Percentiles rank a stretch among this genome's conserved stretches.
Conservation (phyloP, 2,113 vertebrate genomes). For the Malurus melanocephalus region DNA sequence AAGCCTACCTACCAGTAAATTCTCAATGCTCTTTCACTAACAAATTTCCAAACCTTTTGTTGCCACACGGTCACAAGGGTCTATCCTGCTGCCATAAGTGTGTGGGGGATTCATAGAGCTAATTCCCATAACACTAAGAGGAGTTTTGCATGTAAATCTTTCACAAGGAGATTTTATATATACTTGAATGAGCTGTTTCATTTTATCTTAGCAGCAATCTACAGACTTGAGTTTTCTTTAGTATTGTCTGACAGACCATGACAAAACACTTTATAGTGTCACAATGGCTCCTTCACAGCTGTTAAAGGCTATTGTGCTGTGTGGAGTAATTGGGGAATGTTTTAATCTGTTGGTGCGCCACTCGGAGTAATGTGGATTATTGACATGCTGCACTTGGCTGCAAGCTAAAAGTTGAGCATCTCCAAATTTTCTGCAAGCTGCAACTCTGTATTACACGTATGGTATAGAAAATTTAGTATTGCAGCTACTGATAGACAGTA, state of each 20-base stretch:
- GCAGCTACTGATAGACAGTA: background rate
- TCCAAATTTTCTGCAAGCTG: background rate
- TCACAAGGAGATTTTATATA: background rate
- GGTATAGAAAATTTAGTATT: background rate
- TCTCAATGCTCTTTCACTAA: background rate
- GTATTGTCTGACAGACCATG: constrained; percentile 2
- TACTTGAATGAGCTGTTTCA: background rate
- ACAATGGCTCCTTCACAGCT: constrained; percentile 30
- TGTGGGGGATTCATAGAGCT: background rate
- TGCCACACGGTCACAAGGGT: background rate
- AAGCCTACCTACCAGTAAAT: background rate
- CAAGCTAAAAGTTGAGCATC: background rate
- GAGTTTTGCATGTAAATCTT: background rate
- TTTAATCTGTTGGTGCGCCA: background rate
- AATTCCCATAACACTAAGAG: background rate
- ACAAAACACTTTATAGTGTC: constrained; percentile 4
- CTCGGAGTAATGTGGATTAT: background rate
- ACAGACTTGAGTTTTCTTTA: background rate
- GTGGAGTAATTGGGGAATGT: background rate
- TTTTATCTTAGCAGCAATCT: constrained; percentile 18
- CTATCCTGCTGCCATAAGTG: background rate
- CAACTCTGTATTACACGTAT: background rate
- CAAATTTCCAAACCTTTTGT: background rate
- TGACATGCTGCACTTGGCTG: background rate
- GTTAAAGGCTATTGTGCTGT: background rate